phyloP scores from a whole-genome alignment of 2,113 vertebrate genomes.

The Macquaria australasica region DNA sequence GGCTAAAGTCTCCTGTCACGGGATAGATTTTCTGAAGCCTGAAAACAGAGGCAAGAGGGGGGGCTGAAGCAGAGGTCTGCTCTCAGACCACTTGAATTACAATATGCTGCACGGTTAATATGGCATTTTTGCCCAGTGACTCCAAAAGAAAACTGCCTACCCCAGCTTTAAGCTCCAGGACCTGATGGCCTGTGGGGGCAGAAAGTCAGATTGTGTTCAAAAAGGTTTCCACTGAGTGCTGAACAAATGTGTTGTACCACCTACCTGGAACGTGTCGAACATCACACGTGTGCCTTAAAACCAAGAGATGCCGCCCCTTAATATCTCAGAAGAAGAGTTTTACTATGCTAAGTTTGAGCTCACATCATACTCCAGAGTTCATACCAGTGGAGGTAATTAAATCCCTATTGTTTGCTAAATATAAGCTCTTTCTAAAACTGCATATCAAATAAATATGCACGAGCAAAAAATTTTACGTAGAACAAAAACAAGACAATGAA shows the following conservation, averaged over 20 bases:
- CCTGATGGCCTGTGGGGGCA: not conserved
- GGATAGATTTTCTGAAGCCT: too few species aligned
- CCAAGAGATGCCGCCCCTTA: not conserved
- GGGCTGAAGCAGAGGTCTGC: too few species aligned
- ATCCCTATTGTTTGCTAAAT: constrained; percentile 38
- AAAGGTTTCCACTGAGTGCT: not conserved
- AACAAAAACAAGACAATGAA: not conserved
- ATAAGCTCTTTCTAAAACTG: constrained; percentile 12
- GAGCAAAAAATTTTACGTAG: not conserved
- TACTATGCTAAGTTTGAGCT: not conserved
- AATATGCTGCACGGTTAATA: too few species aligned
- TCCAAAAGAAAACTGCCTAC: too few species aligned
- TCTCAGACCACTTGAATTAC: too few species aligned
- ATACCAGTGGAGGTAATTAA: not conserved
- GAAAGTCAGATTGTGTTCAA: constrained; percentile 2
- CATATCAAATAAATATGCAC: constrained; percentile 24
- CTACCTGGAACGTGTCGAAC: not conserved
- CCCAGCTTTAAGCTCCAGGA: constrained; percentile 1
- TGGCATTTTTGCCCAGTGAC: too few species aligned
- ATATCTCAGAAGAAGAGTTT: not conserved
- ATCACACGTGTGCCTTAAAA: not conserved
- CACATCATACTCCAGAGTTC: not conserved
- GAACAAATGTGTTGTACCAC: not conserved
- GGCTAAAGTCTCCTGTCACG: too few species aligned
- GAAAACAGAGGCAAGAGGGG: too few species aligned